Base-by-base conservation (phyloP, 2,797 vertebrate species). In the Gobionotothen gibberifrons region DNA sequence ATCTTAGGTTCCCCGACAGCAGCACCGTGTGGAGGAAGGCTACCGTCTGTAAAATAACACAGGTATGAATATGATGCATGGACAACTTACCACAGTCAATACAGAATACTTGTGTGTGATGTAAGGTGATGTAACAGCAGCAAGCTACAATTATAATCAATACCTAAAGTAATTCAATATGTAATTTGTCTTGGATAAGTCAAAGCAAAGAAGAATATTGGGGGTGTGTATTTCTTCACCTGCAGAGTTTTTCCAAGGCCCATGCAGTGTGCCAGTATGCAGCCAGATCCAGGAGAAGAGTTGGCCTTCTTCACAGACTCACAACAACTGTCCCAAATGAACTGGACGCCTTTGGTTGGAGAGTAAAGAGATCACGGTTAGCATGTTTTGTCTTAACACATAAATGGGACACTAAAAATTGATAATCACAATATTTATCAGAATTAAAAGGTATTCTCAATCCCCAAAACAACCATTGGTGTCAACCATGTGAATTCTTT, bases 311-410 rank as follows among this genome's bases (percentile, higher is more conserved):
- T 96, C 56, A 99, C 91, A 81, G 98, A 98, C 87, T 99, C 98
- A 93, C 97, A 99, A 54, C 97, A 98, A 77, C 95, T 97, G 93
- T 99, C 96, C 98, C 98, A 99, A 92, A 99, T 97, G 89, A 99
- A 99, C 89, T 97, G 96, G 79, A 99, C 96, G 83, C 98, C 98
- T 99, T 9, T 36, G 32, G 85, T 76, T 11, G 32, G 9, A 55
- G 8, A 61, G 72, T 10, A n/a, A 47, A 55, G 36, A 63, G 10
- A 48, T 60, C 7, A 29, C 1, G 1, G 15, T 5, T 0, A 26
- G 14, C 11, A 42, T 3, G 9, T 48, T 64, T 56, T 29, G 15
- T 29, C 19, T n/a, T 13, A 59, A 55, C 60, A 61, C 1, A 36
- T 44, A 56, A 40, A 46, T 40, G 4, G 29, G 26, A 21, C 40